Percentiles rank a stretch among this genome's conserved stretches.
Conservation (phyloP, 2,888 invertebrate species). For the Tridacna gigas region DNA sequence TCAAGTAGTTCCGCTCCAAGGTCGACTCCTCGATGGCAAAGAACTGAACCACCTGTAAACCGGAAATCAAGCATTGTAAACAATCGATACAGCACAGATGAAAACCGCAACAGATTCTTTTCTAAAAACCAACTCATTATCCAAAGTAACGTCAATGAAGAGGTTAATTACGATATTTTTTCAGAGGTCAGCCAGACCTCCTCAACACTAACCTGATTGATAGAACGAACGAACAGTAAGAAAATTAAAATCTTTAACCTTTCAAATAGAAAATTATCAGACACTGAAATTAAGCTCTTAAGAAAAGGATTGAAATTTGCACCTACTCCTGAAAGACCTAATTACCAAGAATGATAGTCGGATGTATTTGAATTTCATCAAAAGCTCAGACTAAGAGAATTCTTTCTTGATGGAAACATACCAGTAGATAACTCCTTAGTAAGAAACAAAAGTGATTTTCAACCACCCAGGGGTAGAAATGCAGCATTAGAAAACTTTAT, state of each 20-base stretch:
- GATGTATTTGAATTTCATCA: constrained; percentile 15
- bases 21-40: too few relatives aligned
- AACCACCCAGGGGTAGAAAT: neutral
- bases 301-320: constrained; percentile 25
- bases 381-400: constrained; percentile 19
- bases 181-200: neutral
- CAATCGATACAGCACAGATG: too few relatives aligned
- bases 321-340: constrained; percentile 15
- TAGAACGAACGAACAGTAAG: neutral
- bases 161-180: neutral
- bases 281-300: constrained; percentile 9
- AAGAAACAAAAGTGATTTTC: constrained; percentile 27
- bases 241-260: constrained; percentile 17
- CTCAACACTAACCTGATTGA: neutral
- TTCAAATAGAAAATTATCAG: constrained; percentile 12
- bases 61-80: too few relatives aligned
- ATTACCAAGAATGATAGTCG: neutral
- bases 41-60: too few relatives aligned
- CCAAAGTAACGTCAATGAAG: neutral
- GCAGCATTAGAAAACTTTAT: neutral
- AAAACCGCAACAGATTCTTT: too few relatives aligned
- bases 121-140: too few relatives aligned
- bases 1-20: too few relatives aligned
- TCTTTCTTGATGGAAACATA: neutral
- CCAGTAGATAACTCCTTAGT: constrained; percentile 18